phyloP scores from a whole-genome alignment of 2,888 invertebrate species.

The Byasa hedistus region DNA sequence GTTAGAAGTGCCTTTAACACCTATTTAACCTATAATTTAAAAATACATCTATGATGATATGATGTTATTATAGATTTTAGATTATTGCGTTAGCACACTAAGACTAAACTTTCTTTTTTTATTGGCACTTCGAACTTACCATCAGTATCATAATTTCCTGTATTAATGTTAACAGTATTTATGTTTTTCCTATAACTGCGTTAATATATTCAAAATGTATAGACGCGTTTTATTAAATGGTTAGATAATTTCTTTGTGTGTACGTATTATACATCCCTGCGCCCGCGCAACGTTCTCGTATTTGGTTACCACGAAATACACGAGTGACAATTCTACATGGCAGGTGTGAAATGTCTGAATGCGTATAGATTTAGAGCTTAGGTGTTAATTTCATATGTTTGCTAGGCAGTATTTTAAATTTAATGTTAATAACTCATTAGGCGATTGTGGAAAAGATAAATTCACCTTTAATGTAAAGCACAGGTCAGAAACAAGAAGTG shows the following conservation, averaged over 20 bases:
- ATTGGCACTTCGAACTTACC: too few relatives aligned
- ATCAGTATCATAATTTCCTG: too few relatives aligned
- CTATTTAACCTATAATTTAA: too few relatives aligned
- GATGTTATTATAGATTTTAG: too few relatives aligned
- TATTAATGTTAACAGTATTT: too few relatives aligned
- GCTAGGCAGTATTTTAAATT: conserved; percentile 11
- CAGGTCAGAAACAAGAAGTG: background rate
- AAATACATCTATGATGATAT: too few relatives aligned
- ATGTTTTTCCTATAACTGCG: too few relatives aligned
- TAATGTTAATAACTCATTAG: conserved; percentile 6
- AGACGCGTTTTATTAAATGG: background rate
- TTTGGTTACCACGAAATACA: background rate
- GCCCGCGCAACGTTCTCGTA: background rate
- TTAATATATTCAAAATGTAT: too few relatives aligned
- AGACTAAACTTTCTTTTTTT: too few relatives aligned
- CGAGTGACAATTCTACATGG: background rate
- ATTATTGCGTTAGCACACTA: too few relatives aligned
- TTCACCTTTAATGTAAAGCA: background rate
- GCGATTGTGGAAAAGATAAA: background rate
- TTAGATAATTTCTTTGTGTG: background rate
- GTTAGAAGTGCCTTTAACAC: too few relatives aligned
- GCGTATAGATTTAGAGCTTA: conserved; percentile 14
- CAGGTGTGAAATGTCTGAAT: conserved; percentile 19
- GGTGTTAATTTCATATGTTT: conserved; percentile 23
- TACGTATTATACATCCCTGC: background rate